Evolutionary conservation across 1,140 invertebrate species (phyloP), one percentile per base, ranked within the genome.

Genomic region (Glomeris maerens): DNA sequence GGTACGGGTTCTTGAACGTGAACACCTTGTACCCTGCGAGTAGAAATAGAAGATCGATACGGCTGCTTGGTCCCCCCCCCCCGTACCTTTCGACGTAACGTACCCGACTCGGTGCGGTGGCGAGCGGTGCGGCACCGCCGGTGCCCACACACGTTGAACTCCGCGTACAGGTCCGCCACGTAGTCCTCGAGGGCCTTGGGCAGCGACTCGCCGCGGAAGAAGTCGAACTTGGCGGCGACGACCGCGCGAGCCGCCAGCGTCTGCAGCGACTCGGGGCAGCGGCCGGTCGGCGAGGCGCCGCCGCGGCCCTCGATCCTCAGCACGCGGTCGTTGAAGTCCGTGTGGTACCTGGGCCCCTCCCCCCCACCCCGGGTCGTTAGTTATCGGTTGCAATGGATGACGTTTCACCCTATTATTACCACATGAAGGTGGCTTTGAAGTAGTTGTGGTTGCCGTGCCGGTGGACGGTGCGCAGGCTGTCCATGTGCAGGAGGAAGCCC

Each of bases 371-470:
- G n/a, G n/a, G n/a, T n/a, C n/a, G 42, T 10, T 20, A 47, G 21
- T 10, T 1, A n/a, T n/a, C n/a, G n/a, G 17, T 2, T 21, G 14
- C 25, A 46, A 10, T 26, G 21, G 23, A 47, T 1, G 36, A n/a
- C 4, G 26, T 27, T 5, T 1, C 10, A 10, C n/a, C n/a, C n/a
- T n/a, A n/a, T n/a, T n/a, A n/a, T n/a, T n/a, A n/a, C 71, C 72
- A 73, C 67, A 73, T 71, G 52, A 73, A 73, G 3, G 71, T 72
- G 13, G 71, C 66, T 53, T 72, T 72, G 55, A 74, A 74, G 55
- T 73, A 74, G 55, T 74, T 73, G 57, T 72, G 68, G 56, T 74
- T 74, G 23, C 71, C 72, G 64, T 73, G 69, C 20, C 72, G 65
- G 64, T 72, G 68, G 10, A 74, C 69, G 20, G 66, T 72, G 42